These are phyloP conservation scores for Mesitornis unicolor DNA, from an alignment of 2,113 vertebrate species.

Conservation along the genomic window DNA sequence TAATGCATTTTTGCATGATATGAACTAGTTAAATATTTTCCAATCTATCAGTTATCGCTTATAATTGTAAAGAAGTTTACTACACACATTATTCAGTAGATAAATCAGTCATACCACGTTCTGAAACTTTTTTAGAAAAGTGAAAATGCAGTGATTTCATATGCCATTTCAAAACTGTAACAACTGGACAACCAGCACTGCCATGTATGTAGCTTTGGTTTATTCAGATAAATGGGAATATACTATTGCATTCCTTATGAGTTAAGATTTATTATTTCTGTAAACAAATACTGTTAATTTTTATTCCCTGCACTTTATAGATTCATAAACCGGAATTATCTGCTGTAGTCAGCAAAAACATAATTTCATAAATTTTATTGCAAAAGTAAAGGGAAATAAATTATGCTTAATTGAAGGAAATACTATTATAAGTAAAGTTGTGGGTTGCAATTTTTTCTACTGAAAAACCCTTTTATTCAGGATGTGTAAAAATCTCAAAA, in stretches of 20 bases:
- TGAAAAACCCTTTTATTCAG: not conserved
- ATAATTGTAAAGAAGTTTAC: not conserved
- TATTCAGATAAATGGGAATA: not conserved
- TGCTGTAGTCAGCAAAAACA: not conserved
- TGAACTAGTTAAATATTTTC: not conserved
- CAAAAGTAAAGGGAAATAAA: not conserved
- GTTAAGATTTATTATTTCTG: not conserved
- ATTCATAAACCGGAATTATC: not conserved
- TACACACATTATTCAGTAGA: not conserved
- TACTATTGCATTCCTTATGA: not conserved
- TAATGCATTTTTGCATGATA: not conserved
- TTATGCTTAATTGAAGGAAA: not conserved
- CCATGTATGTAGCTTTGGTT: not conserved
- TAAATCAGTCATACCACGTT: accelerated
- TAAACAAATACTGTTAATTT: not conserved
- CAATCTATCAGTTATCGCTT: not conserved
- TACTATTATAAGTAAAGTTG: not conserved
- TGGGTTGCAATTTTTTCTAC: not conserved
- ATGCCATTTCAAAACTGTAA: not conserved
- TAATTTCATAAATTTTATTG: not conserved
- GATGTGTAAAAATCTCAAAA: not conserved
- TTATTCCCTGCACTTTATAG: not conserved
- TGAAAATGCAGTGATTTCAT: not conserved
- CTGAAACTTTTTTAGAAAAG: not conserved
- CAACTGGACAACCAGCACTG: not conserved